Evolutionary conservation across 2,113 vertebrate genomes (phyloP).

Genomic region (Myodes glareolus): DNA sequence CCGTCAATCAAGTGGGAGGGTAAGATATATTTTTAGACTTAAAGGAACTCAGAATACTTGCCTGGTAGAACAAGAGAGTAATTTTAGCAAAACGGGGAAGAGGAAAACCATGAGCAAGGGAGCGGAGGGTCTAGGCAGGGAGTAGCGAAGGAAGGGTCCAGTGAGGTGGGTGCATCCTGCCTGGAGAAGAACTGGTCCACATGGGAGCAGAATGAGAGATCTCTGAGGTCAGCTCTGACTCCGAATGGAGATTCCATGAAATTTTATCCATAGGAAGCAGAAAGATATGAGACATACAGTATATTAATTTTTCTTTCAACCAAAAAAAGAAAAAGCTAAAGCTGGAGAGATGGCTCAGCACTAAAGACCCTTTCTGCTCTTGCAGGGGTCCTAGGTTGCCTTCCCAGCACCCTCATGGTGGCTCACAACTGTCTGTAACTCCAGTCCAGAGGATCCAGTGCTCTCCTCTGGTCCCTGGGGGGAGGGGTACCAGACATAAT

Average conservation of each 20-base stretch:
- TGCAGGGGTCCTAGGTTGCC: not conserved
- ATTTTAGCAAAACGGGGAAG: not conserved
- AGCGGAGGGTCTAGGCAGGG: not conserved
- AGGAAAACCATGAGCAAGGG: not conserved
- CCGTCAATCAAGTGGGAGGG: constrained; percentile 12
- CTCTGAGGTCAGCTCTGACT: not conserved
- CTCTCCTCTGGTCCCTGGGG: not conserved
- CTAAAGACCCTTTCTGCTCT: not conserved
- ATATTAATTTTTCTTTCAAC: not conserved
- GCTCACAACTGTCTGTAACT: not conserved
- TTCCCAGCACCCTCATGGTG: not conserved
- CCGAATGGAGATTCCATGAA: not conserved
- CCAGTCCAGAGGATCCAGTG: not conserved
- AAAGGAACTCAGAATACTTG: not conserved
- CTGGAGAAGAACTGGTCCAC: no score
- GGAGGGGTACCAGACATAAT: not conserved
- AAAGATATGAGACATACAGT: not conserved
- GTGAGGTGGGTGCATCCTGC: fast-evolving
- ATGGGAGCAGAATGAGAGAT: not conserved
- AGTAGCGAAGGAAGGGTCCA: not conserved
- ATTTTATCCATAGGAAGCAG: not conserved
- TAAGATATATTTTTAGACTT: constrained; percentile 47
- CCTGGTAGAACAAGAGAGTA: constrained; percentile 35
- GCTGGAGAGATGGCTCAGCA: not conserved
- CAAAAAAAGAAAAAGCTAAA: not conserved